Percentiles rank a stretch among this genome's conserved stretches.
Evolutionary conservation across 2,888 invertebrate species (phyloP).

Genomic region (Lithosia quadra): DNA sequence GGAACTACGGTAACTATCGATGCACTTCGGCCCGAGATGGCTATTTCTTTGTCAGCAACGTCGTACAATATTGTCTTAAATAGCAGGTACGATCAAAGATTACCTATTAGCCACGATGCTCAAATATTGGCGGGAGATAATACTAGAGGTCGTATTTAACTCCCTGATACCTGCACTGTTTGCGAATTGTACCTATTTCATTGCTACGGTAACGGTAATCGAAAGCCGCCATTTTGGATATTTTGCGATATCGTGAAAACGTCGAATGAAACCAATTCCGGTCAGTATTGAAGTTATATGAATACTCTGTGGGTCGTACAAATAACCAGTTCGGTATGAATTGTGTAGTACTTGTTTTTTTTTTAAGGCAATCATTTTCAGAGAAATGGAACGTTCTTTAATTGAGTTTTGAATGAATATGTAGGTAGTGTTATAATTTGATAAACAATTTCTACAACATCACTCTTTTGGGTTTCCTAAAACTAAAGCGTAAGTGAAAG

Average conservation of each 20-base stretch:
- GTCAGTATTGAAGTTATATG: constrained; percentile 21
- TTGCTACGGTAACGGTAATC: constrained; percentile 35
- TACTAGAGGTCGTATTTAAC: constrained; percentile 17
- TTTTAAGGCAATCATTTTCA: not conserved
- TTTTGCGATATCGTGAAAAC: constrained; percentile 23
- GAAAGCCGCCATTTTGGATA: constrained; percentile 26
- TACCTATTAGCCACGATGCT: too few species aligned
- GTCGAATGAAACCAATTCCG: constrained; percentile 26
- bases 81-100: too few species aligned
- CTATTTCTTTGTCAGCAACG: too few species aligned
- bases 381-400: not conserved
- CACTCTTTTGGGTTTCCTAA: too few species aligned
- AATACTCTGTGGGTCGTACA: constrained; percentile 17
- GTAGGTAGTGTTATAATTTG: too few species aligned
- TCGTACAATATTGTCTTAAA: not conserved
- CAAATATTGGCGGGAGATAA: constrained; percentile 17
- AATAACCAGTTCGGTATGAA: constrained; percentile 6
- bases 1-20: too few species aligned
- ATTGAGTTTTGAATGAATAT: not conserved
- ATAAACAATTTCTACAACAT: too few species aligned
- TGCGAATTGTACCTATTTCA: constrained; percentile 26
- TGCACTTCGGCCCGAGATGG: too few species aligned
- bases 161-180: constrained; percentile 27
- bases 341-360: not conserved
- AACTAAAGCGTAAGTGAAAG: too few species aligned